Conservation (phyloP, 2,113 vertebrate species). For the Otis tarda region DNA sequence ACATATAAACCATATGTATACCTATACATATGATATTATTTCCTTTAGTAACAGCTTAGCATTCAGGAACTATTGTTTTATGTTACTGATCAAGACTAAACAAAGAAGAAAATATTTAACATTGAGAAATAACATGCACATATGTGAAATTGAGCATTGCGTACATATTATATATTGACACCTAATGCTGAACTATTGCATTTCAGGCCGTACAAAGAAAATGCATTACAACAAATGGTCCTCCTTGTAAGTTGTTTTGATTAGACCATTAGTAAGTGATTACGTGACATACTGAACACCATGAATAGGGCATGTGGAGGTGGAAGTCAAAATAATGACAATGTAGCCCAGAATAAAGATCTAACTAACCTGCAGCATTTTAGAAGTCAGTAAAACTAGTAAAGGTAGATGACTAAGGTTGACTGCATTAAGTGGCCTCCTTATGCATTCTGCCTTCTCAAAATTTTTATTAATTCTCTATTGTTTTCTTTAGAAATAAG, state of each 20-base stretch:
- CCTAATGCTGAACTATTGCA: not conserved
- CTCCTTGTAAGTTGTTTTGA: not conserved
- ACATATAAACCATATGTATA: not conserved
- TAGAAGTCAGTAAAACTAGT: not conserved
- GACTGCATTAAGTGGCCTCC: not conserved
- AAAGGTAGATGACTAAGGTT: not conserved
- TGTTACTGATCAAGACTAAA: not conserved
- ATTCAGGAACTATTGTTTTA: not conserved
- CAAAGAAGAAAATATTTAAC: not conserved
- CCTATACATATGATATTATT: not conserved
- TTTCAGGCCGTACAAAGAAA: not conserved
- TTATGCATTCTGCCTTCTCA: not conserved
- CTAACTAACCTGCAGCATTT: not conserved
- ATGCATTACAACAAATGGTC: not conserved
- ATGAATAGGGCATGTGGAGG: not conserved
- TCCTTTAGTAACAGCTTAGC: not conserved
- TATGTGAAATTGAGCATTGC: not conserved
- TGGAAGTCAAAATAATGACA: not conserved
- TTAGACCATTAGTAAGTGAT: not conserved
- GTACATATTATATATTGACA: not conserved
- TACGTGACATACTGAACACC: not conserved
- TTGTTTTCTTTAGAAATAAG: not conserved
- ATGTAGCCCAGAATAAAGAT: not conserved
- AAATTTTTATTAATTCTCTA: not conserved
- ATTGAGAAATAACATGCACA: not conserved